Conservation (phyloP, 2,113 vertebrate species). For the Pithys albifrons region DNA sequence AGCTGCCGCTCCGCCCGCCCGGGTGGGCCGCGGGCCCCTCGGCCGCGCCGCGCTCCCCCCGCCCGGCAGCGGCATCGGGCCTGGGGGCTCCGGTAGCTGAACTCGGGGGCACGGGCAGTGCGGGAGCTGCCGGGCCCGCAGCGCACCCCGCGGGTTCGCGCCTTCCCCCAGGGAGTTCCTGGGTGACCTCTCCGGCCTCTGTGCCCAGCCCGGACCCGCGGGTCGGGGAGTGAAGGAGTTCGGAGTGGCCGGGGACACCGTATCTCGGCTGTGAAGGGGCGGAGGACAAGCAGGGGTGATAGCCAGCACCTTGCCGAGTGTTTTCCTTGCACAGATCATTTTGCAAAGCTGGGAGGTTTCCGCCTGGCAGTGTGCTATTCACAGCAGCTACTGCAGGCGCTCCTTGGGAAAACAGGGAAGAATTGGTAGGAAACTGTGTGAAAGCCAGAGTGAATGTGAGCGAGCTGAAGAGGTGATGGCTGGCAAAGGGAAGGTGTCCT, state of each 20-base stretch:
- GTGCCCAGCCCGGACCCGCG: neutral
- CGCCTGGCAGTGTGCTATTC: neutral
- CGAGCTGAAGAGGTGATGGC: neutral
- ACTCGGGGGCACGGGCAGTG: neutral
- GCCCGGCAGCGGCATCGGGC: neutral
- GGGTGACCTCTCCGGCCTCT: accelerated
- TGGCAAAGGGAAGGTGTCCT: neutral
- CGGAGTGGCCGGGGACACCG: accelerated
- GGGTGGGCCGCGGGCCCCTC: neutral
- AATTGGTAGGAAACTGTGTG: neutral
- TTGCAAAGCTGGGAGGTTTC: constrained; percentile 1
- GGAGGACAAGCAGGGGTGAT: neutral
- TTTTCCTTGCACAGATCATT: neutral
- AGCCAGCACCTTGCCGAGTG: neutral
- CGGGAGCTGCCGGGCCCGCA: neutral
- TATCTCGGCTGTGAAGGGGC: neutral
- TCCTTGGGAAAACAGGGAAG: neutral
- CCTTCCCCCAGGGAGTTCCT: accelerated
- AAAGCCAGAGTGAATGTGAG: neutral
- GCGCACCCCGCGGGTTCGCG: neutral
- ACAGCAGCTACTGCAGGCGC: neutral
- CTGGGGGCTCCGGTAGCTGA: neutral
- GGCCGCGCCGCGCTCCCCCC: neutral
- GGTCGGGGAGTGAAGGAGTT: neutral
- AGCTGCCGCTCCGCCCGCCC: neutral